Conservation (phyloP, 2,113 vertebrate genomes). For the Pungitius pungitius region DNA sequence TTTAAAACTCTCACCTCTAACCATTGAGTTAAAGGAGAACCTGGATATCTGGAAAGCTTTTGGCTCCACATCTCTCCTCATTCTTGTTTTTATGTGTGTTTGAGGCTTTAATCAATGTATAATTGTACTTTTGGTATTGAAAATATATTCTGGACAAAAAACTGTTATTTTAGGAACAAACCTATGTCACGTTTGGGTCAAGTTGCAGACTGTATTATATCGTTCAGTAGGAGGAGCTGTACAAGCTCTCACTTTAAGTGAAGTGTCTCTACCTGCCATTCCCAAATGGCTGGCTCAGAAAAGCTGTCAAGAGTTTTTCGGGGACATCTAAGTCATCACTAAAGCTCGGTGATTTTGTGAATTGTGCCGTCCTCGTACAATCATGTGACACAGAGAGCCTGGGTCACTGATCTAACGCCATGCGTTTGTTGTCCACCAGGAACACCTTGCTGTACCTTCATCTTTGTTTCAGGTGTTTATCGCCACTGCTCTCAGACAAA, state of each 20-base stretch:
- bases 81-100: not conserved
- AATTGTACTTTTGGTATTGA: not conserved
- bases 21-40: not conserved
- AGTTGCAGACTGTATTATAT: not conserved
- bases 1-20: not conserved
- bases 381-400: not conserved
- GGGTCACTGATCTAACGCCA: not conserved
- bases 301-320: conserved; percentile 16
- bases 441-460: not conserved
- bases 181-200: not conserved
- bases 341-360: conserved; percentile 9
- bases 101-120: not conserved
- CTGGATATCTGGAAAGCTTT: not conserved
- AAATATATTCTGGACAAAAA: not conserved
- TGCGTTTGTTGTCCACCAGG: not conserved
- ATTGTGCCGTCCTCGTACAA: conserved; percentile 9
- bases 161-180: not conserved
- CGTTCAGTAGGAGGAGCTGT: not conserved
- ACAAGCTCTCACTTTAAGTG: conserved; percentile 24
- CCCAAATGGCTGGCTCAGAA: conserved; percentile 40
- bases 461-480: not conserved
- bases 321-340: conserved; percentile 2
- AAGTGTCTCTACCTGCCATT: conserved; percentile 46
- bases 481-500: not conserved
- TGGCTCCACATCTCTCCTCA: not conserved